Base-by-base conservation (phyloP, 2,888 invertebrate species). In the Noctua janthina region DNA sequence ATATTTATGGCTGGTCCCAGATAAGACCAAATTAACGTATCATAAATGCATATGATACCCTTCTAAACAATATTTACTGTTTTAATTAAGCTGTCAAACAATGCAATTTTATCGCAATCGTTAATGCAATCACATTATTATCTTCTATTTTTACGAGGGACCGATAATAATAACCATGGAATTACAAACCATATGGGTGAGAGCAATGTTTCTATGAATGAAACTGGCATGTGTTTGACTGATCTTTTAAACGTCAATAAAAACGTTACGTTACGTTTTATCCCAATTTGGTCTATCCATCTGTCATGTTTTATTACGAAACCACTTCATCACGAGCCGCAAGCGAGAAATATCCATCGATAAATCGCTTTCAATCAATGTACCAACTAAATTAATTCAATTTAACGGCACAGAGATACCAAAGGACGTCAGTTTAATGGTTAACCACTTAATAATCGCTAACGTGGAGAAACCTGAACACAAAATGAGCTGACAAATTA, bases 161-260 rank as follows among this genome's bases (percentile, higher is more conserved):
- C 80, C 86, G 88, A 92, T 91, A 91, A 92, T 91, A 82, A 81
- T 85, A 79, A 78, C 29, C 74, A 91, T 91, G 81, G 82, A 87
- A 93, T 92, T 92, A 91, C 89, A 84, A 85, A 91, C 92, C 95
- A 94, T 94, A 94, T 94, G 95, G 89, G 92, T 85, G 76, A 72
- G 68, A 79, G 83, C 81, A 88, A 83, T 84, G 80, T 71, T 78
- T 88, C 83, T 86, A 91, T 87, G 91, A 91, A 92, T 91, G 89
- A 91, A 92, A 87, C 88, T 87, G 91, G 90, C 95, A 95, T 95
- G 92, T 94, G 94, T 91, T 91, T 78, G 88, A 93, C 92, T 89
- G 90, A 86, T 84, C 82, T 93, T 91, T 92, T 77, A 71, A 86
- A 87, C 76, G 79, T 79, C 82, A 89, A 91, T 90, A 90, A 87